A percentile compares a stretch with the other conserved stretches of the same genome.
These are phyloP conservation scores for Myopa testacea DNA, from an alignment of 2,888 invertebrate species.

Conservation along the genomic window DNA sequence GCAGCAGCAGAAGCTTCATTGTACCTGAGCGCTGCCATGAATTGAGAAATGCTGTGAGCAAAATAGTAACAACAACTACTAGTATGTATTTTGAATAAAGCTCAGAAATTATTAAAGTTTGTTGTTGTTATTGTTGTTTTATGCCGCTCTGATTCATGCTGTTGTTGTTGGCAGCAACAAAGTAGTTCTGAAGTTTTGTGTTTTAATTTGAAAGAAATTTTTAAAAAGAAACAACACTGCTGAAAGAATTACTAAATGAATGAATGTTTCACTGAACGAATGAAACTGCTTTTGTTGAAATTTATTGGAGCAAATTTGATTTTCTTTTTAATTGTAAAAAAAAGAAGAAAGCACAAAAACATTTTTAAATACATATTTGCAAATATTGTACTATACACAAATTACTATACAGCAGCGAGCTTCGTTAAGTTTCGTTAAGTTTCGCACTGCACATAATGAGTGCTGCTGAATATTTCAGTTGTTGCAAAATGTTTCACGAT, in stretches of 20 bases:
- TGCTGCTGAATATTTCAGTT: neutral
- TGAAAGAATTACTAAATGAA: neutral
- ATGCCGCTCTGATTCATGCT: slow-evolving; percentile 3
- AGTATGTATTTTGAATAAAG: neutral
- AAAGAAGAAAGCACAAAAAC: neutral
- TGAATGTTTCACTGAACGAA: neutral
- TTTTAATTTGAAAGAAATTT: too few relatives aligned
- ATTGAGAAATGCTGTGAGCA: neutral
- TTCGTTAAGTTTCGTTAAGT: slow-evolving; percentile 11
- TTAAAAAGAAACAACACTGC: neutral
- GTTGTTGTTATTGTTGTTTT: neutral
- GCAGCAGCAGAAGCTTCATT: too few relatives aligned
- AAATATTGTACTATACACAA: too few relatives aligned
- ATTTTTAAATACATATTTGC: neutral
- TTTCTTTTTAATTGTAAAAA: slow-evolving; percentile 1
- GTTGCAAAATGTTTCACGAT: too few relatives aligned
- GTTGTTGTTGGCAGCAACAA: neutral
- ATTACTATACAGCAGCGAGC: neutral
- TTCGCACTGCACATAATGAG: neutral
- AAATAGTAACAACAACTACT: too few relatives aligned
- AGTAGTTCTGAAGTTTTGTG: too few relatives aligned
- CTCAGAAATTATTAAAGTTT: slow-evolving; percentile 1
- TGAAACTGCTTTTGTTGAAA: slow-evolving; percentile 19
- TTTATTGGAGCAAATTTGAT: slow-evolving; percentile 25
- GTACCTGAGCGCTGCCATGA: too few relatives aligned